These are phyloP conservation scores for Poecilia wingei DNA, from an alignment of 2,797 vertebrate genomes.

Conservation along the genomic window DNA sequence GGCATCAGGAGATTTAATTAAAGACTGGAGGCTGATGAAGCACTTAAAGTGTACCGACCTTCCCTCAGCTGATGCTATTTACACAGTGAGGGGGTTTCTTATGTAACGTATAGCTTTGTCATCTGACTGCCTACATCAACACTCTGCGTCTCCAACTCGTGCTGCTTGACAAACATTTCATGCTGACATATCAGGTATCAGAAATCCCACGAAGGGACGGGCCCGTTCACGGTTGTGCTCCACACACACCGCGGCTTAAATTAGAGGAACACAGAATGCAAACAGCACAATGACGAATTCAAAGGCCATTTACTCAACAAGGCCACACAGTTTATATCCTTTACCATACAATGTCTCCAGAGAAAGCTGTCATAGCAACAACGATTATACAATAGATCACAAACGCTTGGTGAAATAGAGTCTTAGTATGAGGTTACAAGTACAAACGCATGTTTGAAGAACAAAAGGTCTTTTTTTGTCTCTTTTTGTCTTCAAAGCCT, in stretches of 20 bases:
- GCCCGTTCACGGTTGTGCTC: constrained; percentile 40
- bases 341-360: constrained; percentile 46
- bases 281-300: constrained; percentile 38
- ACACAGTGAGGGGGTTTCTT: constrained; percentile 52
- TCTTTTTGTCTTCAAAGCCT: constrained; percentile 54
- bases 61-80: constrained; percentile 35
- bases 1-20: constrained; percentile 38
- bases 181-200: constrained; percentile 61
- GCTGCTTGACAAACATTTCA: constrained; percentile 49
- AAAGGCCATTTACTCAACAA: constrained; percentile 23
- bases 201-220: constrained; percentile 56
- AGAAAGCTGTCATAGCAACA: constrained; percentile 48
- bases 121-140: constrained; percentile 63
- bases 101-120: constrained; percentile 65
- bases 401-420: constrained; percentile 46
- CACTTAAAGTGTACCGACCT: constrained; percentile 19
- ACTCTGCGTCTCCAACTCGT: constrained; percentile 57
- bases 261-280: constrained; percentile 33
- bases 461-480: constrained; percentile 63
- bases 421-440: constrained; percentile 46
- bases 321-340: constrained; percentile 24
- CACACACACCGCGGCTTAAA: constrained; percentile 32
- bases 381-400: constrained; percentile 51
- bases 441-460: constrained; percentile 62
- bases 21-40: constrained; percentile 24